These are phyloP conservation scores for Melanotaenia duboulayi DNA, from an alignment of 2,113 vertebrate species.

Conservation along the genomic window DNA sequence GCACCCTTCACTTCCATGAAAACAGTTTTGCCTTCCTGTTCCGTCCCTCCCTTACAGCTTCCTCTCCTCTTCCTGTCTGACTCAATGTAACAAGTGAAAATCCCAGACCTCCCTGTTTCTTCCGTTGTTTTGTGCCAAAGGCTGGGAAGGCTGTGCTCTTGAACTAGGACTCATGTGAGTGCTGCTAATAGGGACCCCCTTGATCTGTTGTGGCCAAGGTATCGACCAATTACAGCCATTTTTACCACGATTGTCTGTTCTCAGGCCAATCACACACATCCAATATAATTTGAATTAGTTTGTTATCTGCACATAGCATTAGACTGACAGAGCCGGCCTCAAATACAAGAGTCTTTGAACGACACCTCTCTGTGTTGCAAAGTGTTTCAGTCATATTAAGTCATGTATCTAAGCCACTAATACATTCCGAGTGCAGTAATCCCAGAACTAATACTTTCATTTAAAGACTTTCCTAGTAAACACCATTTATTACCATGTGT, in stretches of 20 bases:
- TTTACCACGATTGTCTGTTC: not conserved
- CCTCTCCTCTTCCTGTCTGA: conserved; percentile 77
- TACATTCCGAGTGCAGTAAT: conserved; percentile 19
- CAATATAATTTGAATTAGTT: not conserved
- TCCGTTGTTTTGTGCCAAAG: conserved; percentile 32
- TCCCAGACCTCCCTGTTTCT: conserved; percentile 45
- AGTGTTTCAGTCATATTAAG: conserved; percentile 30
- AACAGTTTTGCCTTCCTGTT: conserved; percentile 60
- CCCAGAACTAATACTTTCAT: conserved; percentile 28
- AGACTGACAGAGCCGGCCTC: not conserved
- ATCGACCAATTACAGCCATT: not conserved
- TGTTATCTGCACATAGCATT: not conserved
- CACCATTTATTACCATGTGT: conserved; percentile 28
- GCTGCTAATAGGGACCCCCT: not conserved
- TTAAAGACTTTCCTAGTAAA: conserved; percentile 20
- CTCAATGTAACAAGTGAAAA: conserved; percentile 59
- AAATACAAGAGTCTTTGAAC: conserved; percentile 9
- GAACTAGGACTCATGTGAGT: not conserved
- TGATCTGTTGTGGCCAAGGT: not conserved
- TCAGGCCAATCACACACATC: not conserved
- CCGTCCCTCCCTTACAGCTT: conserved; percentile 68
- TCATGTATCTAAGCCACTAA: conserved; percentile 7
- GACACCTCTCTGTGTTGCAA: conserved; percentile 9
- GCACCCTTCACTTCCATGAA: conserved; percentile 45
- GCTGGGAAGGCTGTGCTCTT: conserved; percentile 39